These are phyloP conservation scores for Melinopterus prodromus DNA, from an alignment of 2,888 invertebrate species.

Conservation along the genomic window DNA sequence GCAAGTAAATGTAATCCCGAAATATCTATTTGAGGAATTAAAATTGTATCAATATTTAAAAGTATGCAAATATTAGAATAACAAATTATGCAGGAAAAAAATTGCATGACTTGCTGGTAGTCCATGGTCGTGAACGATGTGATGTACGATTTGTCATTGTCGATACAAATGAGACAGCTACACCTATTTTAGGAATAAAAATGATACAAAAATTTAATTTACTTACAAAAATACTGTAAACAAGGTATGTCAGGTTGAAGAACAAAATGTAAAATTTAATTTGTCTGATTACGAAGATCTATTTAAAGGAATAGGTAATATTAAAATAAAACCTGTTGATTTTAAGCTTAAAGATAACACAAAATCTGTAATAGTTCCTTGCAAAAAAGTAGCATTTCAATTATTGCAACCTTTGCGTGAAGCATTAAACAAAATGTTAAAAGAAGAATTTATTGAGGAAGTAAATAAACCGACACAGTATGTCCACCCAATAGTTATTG, in stretches of 20 bases:
- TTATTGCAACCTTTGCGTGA: constrained; percentile 24
- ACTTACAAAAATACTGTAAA: no score
- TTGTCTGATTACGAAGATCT: constrained; percentile 35
- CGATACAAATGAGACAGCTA: no score
- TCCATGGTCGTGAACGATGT: neutral
- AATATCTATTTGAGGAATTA: neutral
- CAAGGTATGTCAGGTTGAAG: neutral
- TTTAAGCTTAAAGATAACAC: constrained; percentile 22
- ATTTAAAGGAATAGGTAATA: constrained; percentile 42
- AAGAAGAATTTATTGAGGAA: constrained; percentile 38
- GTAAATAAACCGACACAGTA: constrained; percentile 36
- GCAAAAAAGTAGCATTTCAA: constrained; percentile 32
- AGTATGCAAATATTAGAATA: neutral
- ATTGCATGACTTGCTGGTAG: neutral
- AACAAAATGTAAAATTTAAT: constrained; percentile 17
- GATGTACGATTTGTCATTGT: no score
- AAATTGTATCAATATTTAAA: neutral
- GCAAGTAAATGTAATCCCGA: neutral
- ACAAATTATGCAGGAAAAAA: neutral
- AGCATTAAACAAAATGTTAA: constrained; percentile 36
- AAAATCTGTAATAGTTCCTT: constrained; percentile 15
- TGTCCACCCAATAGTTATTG: constrained; percentile 31
- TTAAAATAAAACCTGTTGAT: constrained; percentile 36
- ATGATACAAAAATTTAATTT: no score
- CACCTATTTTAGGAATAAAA: neutral